phyloP scores from a whole-genome alignment of 2,888 invertebrate species.

The Andrena fulva region DNA sequence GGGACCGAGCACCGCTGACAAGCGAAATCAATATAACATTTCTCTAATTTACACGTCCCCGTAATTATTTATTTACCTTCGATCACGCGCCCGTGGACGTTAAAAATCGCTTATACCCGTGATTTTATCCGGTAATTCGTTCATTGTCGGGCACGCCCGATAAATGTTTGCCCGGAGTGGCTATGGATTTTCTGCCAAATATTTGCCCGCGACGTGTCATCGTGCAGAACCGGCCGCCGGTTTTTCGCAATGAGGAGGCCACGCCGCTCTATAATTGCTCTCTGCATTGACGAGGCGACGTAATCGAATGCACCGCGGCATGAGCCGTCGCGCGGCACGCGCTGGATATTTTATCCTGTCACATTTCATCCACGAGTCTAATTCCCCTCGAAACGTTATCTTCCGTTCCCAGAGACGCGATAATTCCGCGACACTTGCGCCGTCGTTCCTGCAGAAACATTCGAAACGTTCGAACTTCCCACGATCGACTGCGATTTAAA shows the following conservation, averaged over 20 bases:
- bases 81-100: slow-evolving; percentile 21
- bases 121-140: slow-evolving; percentile 57
- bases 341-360: slow-evolving; percentile 43
- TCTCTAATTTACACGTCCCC: slow-evolving; percentile 29
- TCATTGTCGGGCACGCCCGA: slow-evolving; percentile 54
- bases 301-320: slow-evolving; percentile 60
- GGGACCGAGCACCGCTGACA: slow-evolving; percentile 22
- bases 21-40: slow-evolving; percentile 45
- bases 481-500: too few relatives aligned
- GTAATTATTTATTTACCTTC: slow-evolving; percentile 42
- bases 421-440: slow-evolving; percentile 8
- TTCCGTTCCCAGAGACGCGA: slow-evolving; percentile 4
- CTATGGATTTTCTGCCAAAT: slow-evolving; percentile 70
- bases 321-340: slow-evolving; percentile 22
- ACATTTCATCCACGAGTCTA: slow-evolving; percentile 35
- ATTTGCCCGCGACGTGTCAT: slow-evolving; percentile 67
- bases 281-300: slow-evolving; percentile 50
- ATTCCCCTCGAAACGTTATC: slow-evolving; percentile 39
- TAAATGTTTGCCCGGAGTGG: slow-evolving; percentile 66
- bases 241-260: slow-evolving; percentile 56
- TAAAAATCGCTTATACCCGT: slow-evolving; percentile 61
- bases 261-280: slow-evolving; percentile 64
- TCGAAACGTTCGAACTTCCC: neutral
- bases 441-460: neutral
- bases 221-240: slow-evolving; percentile 34